Conservation (phyloP, 2,888 invertebrate species). For the Torymus auratus region DNA sequence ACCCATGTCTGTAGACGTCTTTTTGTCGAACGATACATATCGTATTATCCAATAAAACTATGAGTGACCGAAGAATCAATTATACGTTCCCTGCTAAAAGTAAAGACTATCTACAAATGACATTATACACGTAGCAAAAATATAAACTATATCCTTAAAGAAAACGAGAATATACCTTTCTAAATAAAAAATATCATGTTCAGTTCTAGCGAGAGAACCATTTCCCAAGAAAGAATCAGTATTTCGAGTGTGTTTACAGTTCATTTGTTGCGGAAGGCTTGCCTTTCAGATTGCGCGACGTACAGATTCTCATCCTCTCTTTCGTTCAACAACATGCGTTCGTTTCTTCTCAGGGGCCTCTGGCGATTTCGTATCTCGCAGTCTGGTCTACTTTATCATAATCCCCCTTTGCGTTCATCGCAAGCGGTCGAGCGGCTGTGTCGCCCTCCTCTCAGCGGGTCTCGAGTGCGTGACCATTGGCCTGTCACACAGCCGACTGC, state of each 20-base stretch:
- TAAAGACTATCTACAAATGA: not conserved
- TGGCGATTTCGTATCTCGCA: conserved; percentile 6
- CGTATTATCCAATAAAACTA: too few relatives aligned
- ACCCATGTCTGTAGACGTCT: too few relatives aligned
- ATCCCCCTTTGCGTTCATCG: conserved; percentile 12
- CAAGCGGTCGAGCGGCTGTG: not conserved
- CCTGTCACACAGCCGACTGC: conserved; percentile 53
- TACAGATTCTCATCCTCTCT: not conserved
- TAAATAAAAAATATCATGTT: too few relatives aligned
- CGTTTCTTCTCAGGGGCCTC: conserved; percentile 1
- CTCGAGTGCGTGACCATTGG: conserved; percentile 16
- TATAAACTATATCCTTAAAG: not conserved
- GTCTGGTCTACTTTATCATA: too few relatives aligned
- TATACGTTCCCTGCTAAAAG: not conserved
- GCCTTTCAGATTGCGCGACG: not conserved
- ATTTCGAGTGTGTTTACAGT: conserved; percentile 13
- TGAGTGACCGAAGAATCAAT: not conserved
- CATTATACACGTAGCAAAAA: not conserved
- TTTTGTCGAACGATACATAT: too few relatives aligned
- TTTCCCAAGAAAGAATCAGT: conserved; percentile 15
- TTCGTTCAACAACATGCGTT: not conserved
- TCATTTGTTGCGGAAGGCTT: not conserved
- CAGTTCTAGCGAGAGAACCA: not conserved
- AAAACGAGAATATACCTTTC: too few relatives aligned
- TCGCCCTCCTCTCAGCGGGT: conserved; percentile 35